Base-by-base conservation (phyloP, 2,113 vertebrate genomes). In the Hemiscyllium ocellatum region DNA sequence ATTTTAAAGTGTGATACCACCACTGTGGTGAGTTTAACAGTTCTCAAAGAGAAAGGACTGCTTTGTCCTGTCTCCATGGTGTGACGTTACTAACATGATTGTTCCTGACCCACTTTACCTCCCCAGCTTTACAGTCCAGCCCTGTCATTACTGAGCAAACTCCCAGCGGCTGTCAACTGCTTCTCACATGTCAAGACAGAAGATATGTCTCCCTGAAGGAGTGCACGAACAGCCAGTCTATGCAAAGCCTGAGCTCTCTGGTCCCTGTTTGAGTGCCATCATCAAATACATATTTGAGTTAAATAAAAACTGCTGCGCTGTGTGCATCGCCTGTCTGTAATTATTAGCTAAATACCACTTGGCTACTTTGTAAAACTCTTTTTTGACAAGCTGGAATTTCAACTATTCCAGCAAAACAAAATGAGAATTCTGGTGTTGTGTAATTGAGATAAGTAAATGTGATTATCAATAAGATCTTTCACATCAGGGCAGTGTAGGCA, bases 311-410 rank as follows among this genome's bases (percentile, higher is more conserved):
- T 95, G 37, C 42, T 76, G 94, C 29, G 12, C 66, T 13, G 17
- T 24, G 37, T 24, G 66, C 65, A 47, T 24, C 5, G 37, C 26
- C 69, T 95, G 94, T 70, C 94, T 72, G 13, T 19, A 95, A 47
- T 76, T 95, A 76, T 50, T 47, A 76, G 33, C 93, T 72, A 95
- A 50, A 24, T 72, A 26, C 37, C 33, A 65, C 42, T 52, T 47
- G 19, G 68, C 22, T 70, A 26, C 22, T 72, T 52, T 50, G 89
- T 66, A 22, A n/a, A 19, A 17, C 89, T 66, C 61, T 93, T 66
- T 93, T n/a, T 68, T 70, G 94, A 95, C 68, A 95, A 20, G 42
- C 68, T 72, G 94, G 94, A 95, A 95, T 95, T 95, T 76, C 42
- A 95, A 76, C 22, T 72, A 95, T 95, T 69, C 69, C 5, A 95